Base-by-base conservation (phyloP, 1,140 invertebrate species). In the Hyles euphorbiae region DNA sequence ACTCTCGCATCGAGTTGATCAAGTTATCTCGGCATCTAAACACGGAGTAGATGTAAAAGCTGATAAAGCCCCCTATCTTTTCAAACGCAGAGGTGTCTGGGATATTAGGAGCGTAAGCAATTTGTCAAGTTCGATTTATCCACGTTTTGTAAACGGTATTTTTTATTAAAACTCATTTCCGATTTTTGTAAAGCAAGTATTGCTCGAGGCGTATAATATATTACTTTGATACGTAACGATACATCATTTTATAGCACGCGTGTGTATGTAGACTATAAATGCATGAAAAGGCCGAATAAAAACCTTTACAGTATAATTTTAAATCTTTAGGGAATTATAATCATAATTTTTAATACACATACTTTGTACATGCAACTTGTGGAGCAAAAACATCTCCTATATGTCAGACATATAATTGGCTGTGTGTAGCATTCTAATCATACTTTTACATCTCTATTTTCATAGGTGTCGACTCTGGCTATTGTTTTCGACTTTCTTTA, bases 21-120 rank as follows among this genome's bases (percentile, higher is more conserved):
- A 71, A 76, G 72, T 82, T 85, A 88, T 88, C 85, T 83, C 59
- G 53, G 55, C 66, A 86, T 88, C 85, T 81, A 68, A 78, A 70
- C 76, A 75, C 63, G 70, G 70, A 66, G 74, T 66, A 81, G 83
- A 86, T 85, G 72, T 67, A 73, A 71, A 51, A 51, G 56, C 44
- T 68, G 81, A 80, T 85, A 82, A 72, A 70, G 67, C 64, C 57
- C 68, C 36, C 66, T 65, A 73, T 78, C 74, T 71, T 64, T 65
- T 67, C 68, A 65, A 66, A 78, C 72, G 77, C 76, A 67, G 76
- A 81, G 81, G 85, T 83, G 83, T 85, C 83, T 76, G 73, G 36
- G 72, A 79, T 81, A 83, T 85, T 83, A 78, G 82, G 81, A 86
- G 82, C 85, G 79, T 79, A 81, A 86, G 81, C 83, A 85, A 88